Percentiles rank a stretch among this genome's conserved stretches.
Conservation (phyloP, 2,888 invertebrate genomes). For the Tenthredo distinguenda region DNA sequence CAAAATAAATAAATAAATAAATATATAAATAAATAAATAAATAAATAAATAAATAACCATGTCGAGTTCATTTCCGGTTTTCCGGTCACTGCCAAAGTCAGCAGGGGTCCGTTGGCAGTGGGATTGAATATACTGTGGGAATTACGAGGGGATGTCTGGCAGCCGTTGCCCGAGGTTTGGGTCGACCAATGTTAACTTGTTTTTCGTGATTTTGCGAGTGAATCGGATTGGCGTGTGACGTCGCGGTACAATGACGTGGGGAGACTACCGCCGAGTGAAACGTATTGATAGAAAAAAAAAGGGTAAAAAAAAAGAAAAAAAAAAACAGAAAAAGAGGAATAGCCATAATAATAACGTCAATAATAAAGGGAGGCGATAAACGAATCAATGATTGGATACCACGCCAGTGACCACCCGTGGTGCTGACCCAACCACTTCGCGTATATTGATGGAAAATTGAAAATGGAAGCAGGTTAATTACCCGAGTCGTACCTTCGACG, state of each 20-base stretch:
- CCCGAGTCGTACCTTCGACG: slow-evolving; percentile 65
- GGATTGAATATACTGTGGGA: slow-evolving; percentile 6
- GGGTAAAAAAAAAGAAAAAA: slow-evolving; percentile 59
- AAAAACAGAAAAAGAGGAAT: slow-evolving; percentile 62
- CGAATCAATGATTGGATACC: slow-evolving; percentile 76
- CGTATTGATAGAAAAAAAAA: slow-evolving; percentile 53
- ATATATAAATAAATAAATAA: background rate
- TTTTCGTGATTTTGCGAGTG: slow-evolving; percentile 43
- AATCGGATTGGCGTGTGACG: slow-evolving; percentile 43
- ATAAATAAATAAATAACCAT: slow-evolving; percentile 10
- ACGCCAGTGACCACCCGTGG: slow-evolving; percentile 65
- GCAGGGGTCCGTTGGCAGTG: slow-evolving; percentile 5
- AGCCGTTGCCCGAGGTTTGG: slow-evolving; percentile 13
- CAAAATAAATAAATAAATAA: background rate
- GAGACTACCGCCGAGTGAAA: slow-evolving; percentile 55
- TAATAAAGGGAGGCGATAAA: slow-evolving; percentile 68
- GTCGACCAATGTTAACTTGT: slow-evolving; percentile 46
- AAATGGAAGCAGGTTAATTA: slow-evolving; percentile 76
- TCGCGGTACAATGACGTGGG: slow-evolving; percentile 36
- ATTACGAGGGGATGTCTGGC: slow-evolving; percentile 29
- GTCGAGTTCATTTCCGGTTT: slow-evolving; percentile 15
- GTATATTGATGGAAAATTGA: slow-evolving; percentile 72
- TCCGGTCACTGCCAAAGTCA: slow-evolving; percentile 29
- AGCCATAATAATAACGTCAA: slow-evolving; percentile 63
- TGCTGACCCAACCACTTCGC: slow-evolving; percentile 63